These are phyloP conservation scores for Microdon myrmicae DNA, from an alignment of 2,888 invertebrate genomes.

Conservation along the genomic window DNA sequence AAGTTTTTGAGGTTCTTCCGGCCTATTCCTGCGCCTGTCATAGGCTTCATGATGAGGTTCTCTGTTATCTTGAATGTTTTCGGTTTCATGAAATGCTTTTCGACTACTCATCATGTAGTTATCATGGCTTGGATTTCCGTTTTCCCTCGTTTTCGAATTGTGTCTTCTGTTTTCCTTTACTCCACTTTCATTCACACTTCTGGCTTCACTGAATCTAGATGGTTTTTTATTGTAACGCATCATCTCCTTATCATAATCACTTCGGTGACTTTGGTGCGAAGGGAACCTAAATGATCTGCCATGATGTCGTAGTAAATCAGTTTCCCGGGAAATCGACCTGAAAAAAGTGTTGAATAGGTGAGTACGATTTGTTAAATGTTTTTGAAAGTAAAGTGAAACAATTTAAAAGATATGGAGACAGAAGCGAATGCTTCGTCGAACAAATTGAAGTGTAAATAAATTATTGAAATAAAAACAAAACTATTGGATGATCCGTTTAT, in stretches of 20 bases:
- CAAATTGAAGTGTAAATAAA: not conserved
- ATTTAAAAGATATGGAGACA: not conserved
- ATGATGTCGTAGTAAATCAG: slow-evolving; percentile 25
- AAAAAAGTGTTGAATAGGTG: no score
- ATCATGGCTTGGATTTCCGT: slow-evolving; percentile 29
- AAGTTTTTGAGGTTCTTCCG: slow-evolving; percentile 59
- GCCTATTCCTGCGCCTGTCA: slow-evolving; percentile 12
- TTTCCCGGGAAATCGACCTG: slow-evolving; percentile 42
- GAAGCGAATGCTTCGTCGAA: not conserved
- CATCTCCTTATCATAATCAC: slow-evolving; percentile 43
- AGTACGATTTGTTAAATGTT: not conserved
- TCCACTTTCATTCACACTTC: slow-evolving; percentile 19
- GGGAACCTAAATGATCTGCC: slow-evolving; percentile 17
- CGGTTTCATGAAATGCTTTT: slow-evolving; percentile 36
- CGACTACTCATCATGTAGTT: slow-evolving; percentile 22
- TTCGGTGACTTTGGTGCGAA: slow-evolving; percentile 62
- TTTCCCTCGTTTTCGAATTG: slow-evolving; percentile 38
- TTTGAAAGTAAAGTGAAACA: not conserved
- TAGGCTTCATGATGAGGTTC: slow-evolving; percentile 67
- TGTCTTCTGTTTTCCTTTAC: slow-evolving; percentile 37
- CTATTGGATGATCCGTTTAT: no score
- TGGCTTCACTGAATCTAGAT: slow-evolving; percentile 31
- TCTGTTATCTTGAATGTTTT: slow-evolving; percentile 69
- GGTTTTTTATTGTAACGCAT: slow-evolving; percentile 26
- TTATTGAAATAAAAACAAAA: no score